These are phyloP conservation scores for Pyrochroa serraticornis DNA, from an alignment of 2,888 invertebrate genomes.

Conservation along the genomic window DNA sequence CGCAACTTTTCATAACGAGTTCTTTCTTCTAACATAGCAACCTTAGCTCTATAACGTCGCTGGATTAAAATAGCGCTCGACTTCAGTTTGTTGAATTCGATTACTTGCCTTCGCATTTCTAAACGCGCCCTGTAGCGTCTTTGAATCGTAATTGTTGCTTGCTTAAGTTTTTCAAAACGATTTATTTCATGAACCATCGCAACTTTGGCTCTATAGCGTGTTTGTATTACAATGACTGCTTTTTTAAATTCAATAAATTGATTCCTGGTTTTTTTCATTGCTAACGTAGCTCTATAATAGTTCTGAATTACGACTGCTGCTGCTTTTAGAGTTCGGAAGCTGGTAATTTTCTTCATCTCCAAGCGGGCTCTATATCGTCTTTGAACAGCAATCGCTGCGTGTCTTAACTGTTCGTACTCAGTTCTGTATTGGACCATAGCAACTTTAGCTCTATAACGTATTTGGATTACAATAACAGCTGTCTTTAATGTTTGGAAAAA, in stretches of 20 bases:
- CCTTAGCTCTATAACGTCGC: constrained; percentile 58
- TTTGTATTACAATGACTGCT: constrained; percentile 28
- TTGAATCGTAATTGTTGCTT: constrained; percentile 22
- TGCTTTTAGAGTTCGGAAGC: background rate
- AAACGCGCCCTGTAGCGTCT: too few relatives aligned
- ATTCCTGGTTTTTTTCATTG: constrained; percentile 16
- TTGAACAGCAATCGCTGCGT: constrained; percentile 55
- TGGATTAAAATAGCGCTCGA: constrained; percentile 60
- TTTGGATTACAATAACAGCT: constrained; percentile 52
- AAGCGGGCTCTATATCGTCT: constrained; percentile 57
- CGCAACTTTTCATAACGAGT: constrained; percentile 40
- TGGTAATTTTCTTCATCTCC: background rate
- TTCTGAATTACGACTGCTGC: background rate
- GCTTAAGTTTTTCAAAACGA: constrained; percentile 36
- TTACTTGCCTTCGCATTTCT: background rate
- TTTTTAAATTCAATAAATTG: constrained; percentile 15
- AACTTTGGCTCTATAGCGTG: constrained; percentile 28
- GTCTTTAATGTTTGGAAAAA: too few relatives aligned
- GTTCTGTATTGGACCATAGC: constrained; percentile 46
- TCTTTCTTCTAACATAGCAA: constrained; percentile 54
- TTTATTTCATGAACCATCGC: constrained; percentile 36
- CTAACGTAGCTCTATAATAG: background rate
- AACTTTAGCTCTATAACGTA: constrained; percentile 48
- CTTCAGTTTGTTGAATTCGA: constrained; percentile 43
- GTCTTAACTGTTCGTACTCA: constrained; percentile 49